phyloP scores from a whole-genome alignment of 2,888 invertebrate genomes.

The Yponomeuta plumbellus region DNA sequence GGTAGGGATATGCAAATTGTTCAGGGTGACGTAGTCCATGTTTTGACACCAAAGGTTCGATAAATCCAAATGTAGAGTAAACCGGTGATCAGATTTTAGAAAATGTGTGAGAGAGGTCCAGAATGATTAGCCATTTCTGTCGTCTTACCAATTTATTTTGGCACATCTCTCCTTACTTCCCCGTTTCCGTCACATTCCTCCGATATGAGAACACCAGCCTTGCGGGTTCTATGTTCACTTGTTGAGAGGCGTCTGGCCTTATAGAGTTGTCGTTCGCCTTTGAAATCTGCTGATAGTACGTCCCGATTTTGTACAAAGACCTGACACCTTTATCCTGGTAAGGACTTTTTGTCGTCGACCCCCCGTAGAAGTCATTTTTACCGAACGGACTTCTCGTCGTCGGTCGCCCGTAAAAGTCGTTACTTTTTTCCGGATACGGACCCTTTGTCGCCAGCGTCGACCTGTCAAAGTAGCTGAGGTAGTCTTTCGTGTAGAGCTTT shows the following conservation, averaged over 20 bases:
- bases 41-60: constrained; percentile 10
- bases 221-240: constrained; percentile 68
- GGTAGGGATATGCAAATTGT: constrained; percentile 1
- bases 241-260: constrained; percentile 62
- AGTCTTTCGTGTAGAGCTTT: constrained; percentile 57
- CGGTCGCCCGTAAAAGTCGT: constrained; percentile 19
- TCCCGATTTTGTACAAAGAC: constrained; percentile 65
- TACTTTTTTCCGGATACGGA: constrained; percentile 55
- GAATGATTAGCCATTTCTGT: constrained; percentile 29
- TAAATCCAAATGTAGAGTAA: not conserved
- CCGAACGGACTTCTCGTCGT: not conserved
- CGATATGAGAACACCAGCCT: constrained; percentile 56
- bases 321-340: constrained; percentile 57
- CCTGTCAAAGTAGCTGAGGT: constrained; percentile 51
- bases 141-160: constrained; percentile 63
- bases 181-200: constrained; percentile 60
- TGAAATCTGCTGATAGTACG: constrained; percentile 52
- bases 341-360: constrained; percentile 74
- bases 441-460: constrained; percentile 78
- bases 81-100: not conserved
- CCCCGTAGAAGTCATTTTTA: constrained; percentile 35
- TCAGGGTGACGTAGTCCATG: constrained; percentile 2
- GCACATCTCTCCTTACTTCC: constrained; percentile 45
- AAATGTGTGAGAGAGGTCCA: constrained; percentile 19
- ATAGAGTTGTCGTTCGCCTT: constrained; percentile 66